Base-by-base conservation (phyloP, 2,113 vertebrate genomes). In the Aix galericulata region DNA sequence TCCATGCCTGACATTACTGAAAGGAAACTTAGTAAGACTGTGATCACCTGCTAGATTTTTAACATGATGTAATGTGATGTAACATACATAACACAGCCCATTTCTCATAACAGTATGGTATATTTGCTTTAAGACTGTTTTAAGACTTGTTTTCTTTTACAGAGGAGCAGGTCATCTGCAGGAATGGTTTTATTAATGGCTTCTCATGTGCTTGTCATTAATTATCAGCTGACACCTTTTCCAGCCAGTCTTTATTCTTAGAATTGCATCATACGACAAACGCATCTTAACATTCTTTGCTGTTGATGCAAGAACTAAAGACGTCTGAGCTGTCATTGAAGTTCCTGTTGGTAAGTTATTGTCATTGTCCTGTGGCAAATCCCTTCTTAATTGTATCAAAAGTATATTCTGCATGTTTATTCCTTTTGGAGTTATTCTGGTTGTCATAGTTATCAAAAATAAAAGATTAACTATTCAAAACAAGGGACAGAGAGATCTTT, bases 221-320 rank as follows among this genome's bases (percentile, higher is more conserved):
- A 88, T 93, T 95, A 94, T 75, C 46, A 40, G 64, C n/a, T 95
- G 64, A 92, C 95, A 95, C 82, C 93, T 94, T 93, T 95, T 96
- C 74, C 89, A 94, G 91, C 8, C 78, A 82, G 79, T 94, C 76
- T 95, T 97, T 96, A 59, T 86, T 94, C 92, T 72, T 93, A 40
- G 68, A 93, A 93, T 86, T 94, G 69, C 83, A 55, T 83, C 44
- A 77, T n/a, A 74, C 81, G 80, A 68, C 86, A 84, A 62, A 63
- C 62, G 85, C 59, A 36, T 63, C 50, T 92, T 80, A 91, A 73
- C 81, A 85, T 94, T 88, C 63, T 84, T 93, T 84, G 34, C 50
- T 68, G 67, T 91, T 96, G 93, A 95, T 86, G 86, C 72, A 94
- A 69, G 69, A 50, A 62, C 63, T 83, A 82, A 91, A 86, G 84